phyloP scores from a whole-genome alignment of 2,888 invertebrate genomes.

The Thera obeliscata region DNA sequence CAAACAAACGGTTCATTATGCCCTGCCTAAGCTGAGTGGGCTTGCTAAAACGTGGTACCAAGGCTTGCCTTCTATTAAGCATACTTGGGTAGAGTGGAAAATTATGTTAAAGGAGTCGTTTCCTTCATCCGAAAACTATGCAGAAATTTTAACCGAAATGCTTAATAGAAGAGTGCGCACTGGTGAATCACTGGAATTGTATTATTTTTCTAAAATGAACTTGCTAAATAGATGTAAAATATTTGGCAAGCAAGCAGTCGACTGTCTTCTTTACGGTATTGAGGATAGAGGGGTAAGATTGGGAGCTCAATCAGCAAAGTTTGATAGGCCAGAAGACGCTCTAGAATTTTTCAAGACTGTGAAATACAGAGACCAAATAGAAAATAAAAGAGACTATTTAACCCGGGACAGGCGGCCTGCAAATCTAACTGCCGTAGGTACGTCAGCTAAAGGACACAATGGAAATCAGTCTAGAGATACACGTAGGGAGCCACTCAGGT shows the following conservation, averaged over 20 bases:
- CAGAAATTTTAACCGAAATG: slow-evolving; percentile 27
- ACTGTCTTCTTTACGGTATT: slow-evolving; percentile 5
- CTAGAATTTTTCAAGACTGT: not conserved
- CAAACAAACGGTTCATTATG: slow-evolving; percentile 30
- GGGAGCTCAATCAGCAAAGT: not conserved
- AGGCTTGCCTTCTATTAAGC: slow-evolving; percentile 27
- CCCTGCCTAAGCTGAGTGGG: slow-evolving; percentile 35
- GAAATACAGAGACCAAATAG: not conserved
- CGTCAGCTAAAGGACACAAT: not conserved
- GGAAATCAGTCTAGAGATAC: not conserved
- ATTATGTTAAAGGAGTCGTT: slow-evolving; percentile 17
- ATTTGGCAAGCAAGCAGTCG: slow-evolving; percentile 1
- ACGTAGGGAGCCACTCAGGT: not conserved
- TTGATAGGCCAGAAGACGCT: slow-evolving; percentile 2
- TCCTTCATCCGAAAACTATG: slow-evolving; percentile 28
- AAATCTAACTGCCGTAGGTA: not conserved
- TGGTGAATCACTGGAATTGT: slow-evolving; percentile 6
- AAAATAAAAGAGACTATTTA: not conserved
- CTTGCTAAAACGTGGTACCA: slow-evolving; percentile 42
- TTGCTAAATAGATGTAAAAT: slow-evolving; percentile 9
- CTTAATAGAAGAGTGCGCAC: slow-evolving; percentile 8
- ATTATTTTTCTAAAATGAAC: slow-evolving; percentile 11
- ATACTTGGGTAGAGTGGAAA: slow-evolving; percentile 30
- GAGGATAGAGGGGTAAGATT: slow-evolving; percentile 13
- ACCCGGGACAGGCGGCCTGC: not conserved